Base-by-base conservation (phyloP, 2,113 vertebrate genomes). In the Microcebus jonahi region DNA sequence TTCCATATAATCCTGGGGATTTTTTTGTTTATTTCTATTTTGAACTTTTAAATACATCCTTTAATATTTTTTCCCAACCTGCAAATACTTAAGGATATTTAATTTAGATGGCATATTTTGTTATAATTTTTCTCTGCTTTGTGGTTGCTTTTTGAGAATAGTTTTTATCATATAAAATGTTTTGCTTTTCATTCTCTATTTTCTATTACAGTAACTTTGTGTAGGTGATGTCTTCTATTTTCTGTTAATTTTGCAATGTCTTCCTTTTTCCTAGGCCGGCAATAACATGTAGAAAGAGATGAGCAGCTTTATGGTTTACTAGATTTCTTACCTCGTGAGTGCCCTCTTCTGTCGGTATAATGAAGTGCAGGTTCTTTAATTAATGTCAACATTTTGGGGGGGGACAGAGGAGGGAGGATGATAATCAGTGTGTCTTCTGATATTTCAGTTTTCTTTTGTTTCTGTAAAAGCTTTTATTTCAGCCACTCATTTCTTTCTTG, bases 71-170 rank as follows among this genome's bases (percentile, higher is more conserved):
- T 63, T 29, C 27, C 61, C 61, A 2, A 39, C 23, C 55, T 71
- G 25, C 4, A 89, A 86, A 86, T 94, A 8, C 21, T 94, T 42
- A 89, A 68, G 34, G 31, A 63, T 88, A 70, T 90, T 92, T 92
- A 57, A 65, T 86, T 94, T 82, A 88, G 31, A 70, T 63, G 39
- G 10, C 39, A 13, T 88, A 45, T 87, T 92, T 90, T 94, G 36
- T 88, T 83, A 82, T 7, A 50, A 0, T 50, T 73, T 89, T 61
- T 68, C 31, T 73, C 10, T 79, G 18, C 21, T 87, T 79, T 95
- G 55, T 79, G 27, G 12, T 83, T 50, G 42, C 80, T 67, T 75
- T 27, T 6, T 1, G 31, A 25, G 14, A 68, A 81, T 59, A 42
- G 63, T 53, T 96, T 90, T 91, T 8, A 59, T 82, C 50, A 77